phyloP scores from a whole-genome alignment of 2,797 vertebrate species.

The Leptatherina wallacei region DNA sequence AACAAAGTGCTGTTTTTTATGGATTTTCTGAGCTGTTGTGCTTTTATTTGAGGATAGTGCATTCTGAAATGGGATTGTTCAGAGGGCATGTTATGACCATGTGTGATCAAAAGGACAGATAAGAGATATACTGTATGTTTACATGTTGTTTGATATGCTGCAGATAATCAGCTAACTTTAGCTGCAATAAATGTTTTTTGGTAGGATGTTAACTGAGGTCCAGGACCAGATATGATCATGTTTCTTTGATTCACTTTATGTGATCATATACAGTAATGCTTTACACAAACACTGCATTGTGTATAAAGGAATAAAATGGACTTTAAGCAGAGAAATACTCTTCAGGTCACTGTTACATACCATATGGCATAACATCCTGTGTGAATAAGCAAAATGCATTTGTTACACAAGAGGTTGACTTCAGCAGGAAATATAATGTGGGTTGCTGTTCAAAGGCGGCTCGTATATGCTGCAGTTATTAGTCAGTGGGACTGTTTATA shows the following conservation, averaged over 20 bases:
- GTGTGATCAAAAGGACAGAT: no score
- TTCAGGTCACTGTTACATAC: not conserved
- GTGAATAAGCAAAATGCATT: not conserved
- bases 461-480: not conserved
- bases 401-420: slow-evolving; percentile 1
- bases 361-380: not conserved
- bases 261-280: not conserved
- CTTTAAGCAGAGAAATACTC: not conserved
- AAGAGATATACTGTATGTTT: not conserved
- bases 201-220: not conserved
- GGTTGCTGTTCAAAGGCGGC: not conserved
- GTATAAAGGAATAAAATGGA: not conserved
- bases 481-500: slow-evolving; percentile 12
- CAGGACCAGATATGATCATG: not conserved
- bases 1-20: not conserved
- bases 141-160: not conserved
- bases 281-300: not conserved
- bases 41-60: not conserved
- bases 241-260: not conserved
- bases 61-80: not conserved
- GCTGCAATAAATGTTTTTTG: not conserved
- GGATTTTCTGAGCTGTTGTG: not conserved
- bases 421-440: not conserved
- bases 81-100: no score
- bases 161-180: not conserved